Conservation (phyloP, 2,888 invertebrate species). For the Leptopterna dolabrata region DNA sequence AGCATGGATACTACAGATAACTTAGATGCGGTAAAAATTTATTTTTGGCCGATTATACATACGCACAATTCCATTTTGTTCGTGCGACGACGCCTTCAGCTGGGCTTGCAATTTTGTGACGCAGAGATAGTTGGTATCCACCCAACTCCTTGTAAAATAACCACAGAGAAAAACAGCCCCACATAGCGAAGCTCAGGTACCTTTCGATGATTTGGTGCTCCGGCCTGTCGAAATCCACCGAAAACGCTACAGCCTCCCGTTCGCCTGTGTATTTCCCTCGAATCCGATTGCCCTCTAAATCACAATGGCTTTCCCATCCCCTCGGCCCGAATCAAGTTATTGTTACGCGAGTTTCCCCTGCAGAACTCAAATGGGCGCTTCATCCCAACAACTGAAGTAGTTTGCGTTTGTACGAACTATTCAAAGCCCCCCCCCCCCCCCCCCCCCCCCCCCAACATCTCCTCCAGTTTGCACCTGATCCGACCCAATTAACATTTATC, state of each 20-base stretch:
- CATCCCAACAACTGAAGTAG: neutral
- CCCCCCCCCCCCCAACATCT: neutral
- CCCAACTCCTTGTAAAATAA: no score
- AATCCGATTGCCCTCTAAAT: slow-evolving; percentile 26
- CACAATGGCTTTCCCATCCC: neutral
- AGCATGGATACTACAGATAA: no score
- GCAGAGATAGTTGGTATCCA: no score
- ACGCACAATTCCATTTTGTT: no score
- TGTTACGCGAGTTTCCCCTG: neutral
- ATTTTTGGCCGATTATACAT: no score
- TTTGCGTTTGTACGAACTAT: slow-evolving; percentile 8
- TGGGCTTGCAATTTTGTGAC: no score
- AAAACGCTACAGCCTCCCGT: neutral
- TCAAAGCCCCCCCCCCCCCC: neutral
- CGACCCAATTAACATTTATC: slow-evolving; percentile 23
- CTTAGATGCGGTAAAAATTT: no score
- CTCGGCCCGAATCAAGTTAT: neutral
- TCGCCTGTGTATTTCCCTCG: neutral
- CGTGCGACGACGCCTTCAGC: no score
- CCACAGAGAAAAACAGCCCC: no score
- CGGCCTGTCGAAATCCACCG: neutral
- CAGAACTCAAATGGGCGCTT: neutral
- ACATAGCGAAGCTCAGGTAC: neutral
- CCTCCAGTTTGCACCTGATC: neutral
- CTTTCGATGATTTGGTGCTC: neutral